Conservation (phyloP, 2,888 invertebrate genomes). For the Cerastoderma edule region DNA sequence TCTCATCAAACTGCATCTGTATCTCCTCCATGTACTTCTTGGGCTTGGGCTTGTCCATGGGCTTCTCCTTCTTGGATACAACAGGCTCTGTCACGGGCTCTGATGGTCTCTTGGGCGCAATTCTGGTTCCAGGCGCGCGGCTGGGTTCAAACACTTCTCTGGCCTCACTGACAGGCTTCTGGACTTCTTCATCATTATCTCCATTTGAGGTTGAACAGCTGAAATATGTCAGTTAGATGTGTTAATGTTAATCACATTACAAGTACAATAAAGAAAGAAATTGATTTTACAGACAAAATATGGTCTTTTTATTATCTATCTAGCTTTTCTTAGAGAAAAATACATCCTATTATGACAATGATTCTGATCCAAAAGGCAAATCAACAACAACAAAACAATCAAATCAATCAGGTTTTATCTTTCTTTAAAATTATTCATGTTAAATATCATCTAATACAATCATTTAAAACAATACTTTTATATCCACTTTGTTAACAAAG, state of each 20-base stretch:
- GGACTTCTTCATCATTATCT: slow-evolving; percentile 62
- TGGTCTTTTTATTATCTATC: too few species aligned
- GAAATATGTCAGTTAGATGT: not conserved
- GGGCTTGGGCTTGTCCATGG: slow-evolving; percentile 60
- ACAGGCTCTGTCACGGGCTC: slow-evolving; percentile 70
- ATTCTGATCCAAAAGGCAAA: too few species aligned
- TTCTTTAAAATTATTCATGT: too few species aligned
- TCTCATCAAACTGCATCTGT: slow-evolving; percentile 70
- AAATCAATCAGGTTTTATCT: too few species aligned
- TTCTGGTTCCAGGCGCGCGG: slow-evolving; percentile 63
- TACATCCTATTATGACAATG: not conserved
- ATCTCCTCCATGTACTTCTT: slow-evolving; percentile 71
- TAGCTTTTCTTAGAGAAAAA: not conserved
- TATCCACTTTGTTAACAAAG: not conserved
- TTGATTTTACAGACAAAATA: too few species aligned
- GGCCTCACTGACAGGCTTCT: slow-evolving; percentile 71
- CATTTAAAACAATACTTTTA: not conserved
- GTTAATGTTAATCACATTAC: too few species aligned
- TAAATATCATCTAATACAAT: not conserved
- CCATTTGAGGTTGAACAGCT: slow-evolving; percentile 20
- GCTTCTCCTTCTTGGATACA: slow-evolving; percentile 71
- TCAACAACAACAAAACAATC: too few species aligned
- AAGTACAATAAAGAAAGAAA: too few species aligned
- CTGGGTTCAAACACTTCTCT: slow-evolving; percentile 68
- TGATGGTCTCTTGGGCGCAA: slow-evolving; percentile 68